Conservation (phyloP, 2,797 vertebrate species). For the Sorex maritimensis region DNA sequence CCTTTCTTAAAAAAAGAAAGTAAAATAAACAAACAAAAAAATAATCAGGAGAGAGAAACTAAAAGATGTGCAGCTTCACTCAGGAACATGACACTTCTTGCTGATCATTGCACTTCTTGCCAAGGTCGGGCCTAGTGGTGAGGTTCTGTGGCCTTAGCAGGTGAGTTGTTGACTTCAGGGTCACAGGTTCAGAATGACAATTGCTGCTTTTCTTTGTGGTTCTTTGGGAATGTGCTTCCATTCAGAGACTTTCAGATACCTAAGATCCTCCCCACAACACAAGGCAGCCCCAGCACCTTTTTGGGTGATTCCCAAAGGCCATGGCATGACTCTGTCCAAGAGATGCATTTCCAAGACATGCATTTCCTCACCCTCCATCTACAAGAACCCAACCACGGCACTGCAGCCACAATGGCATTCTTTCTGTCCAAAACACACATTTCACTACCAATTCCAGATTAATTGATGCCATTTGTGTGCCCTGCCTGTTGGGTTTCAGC, state of each 20-base stretch:
- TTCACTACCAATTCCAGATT: conserved; percentile 83
- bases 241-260: conserved; percentile 36
- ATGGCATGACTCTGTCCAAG: conserved; percentile 43
- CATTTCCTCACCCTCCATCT: conserved; percentile 49
- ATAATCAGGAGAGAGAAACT: too few species aligned
- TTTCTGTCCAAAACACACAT: conserved; percentile 80
- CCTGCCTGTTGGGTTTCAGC: conserved; percentile 70
- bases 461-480: conserved; percentile 81
- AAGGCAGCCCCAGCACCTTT: not conserved
- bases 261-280: not conserved
- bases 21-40: too few species aligned
- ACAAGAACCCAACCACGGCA: conserved; percentile 50
- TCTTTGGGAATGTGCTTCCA: conserved; percentile 61
- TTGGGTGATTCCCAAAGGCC: conserved; percentile 56
- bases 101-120: not conserved
- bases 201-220: conserved; percentile 29
- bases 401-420: conserved; percentile 69
- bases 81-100: not conserved
- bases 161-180: not conserved
- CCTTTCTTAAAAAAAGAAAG: not conserved
- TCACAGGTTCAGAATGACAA: not conserved
- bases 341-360: conserved; percentile 22
- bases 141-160: not conserved
- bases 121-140: not conserved
- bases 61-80: not conserved